Evolutionary conservation across 2,888 invertebrate species (phyloP), one percentile per base, ranked within the genome.

Genomic region (Boloria selene): DNA sequence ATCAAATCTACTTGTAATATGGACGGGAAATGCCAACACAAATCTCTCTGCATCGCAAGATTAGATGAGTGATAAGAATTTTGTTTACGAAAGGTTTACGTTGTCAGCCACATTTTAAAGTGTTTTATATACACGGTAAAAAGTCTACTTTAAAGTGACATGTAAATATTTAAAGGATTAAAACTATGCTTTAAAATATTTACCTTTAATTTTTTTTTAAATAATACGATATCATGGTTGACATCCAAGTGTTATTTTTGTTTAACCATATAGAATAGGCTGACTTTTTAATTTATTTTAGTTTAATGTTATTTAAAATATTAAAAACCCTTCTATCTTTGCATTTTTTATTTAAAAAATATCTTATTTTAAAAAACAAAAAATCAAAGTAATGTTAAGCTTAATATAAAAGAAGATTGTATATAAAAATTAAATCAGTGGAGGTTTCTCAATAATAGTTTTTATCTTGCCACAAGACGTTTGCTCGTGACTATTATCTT

Each of bases 401-500:
- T 16, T 7, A 17, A n/a, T n/a, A n/a, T n/a, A n/a, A 42, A 44
- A 44, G 10, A 44, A 13, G 0, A 14, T 14, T 13, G 18, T n/a
- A 44, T n/a, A 44, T 22, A 42, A 56, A 56, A 56, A 45, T 13
- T 13, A n/a, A 56, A 56, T 56, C 45, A 56, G 56, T 45, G 44
- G 45, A 22, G 6, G 56, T 13, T 16, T 45, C 45, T 53, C n/a
- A 44, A 38, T 60, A 61, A 61, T 54, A 61, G 60, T 61, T 18
- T 44, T 65, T 60, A 49, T 53, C 22, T 52, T 45, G 52, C 55
- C 56, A 52, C 56, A 61, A 66, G 38, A 66, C 13, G 45, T 13
- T 31, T 38, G n/a, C 42, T 50, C 60, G 65, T 65, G 62, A 60
- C 62, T 45, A 60, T 42, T 53, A 54, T 53, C 53, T 60, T 38